These are phyloP conservation scores for Noctua janthina DNA, from an alignment of 2,888 invertebrate genomes.

Conservation along the genomic window DNA sequence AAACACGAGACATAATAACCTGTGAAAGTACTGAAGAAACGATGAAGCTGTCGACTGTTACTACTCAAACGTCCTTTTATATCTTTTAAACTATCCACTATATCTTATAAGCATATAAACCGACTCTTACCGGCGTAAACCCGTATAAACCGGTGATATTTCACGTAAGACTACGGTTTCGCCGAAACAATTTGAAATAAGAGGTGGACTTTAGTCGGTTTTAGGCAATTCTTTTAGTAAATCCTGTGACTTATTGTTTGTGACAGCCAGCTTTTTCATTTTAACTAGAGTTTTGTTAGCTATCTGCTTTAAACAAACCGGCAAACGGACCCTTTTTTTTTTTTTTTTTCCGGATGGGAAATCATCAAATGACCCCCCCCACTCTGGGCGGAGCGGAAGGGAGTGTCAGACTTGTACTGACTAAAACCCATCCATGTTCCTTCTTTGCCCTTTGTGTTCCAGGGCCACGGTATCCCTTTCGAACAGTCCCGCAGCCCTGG, in stretches of 20 bases:
- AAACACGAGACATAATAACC: no score
- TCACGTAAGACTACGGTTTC: constrained; percentile 11
- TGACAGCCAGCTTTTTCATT: background rate
- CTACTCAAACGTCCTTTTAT: background rate
- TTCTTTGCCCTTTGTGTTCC: no score
- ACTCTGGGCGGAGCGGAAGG: no score
- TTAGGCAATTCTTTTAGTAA: constrained; percentile 32
- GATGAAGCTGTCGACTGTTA: background rate
- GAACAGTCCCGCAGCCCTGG: no score
- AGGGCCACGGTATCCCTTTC: no score
- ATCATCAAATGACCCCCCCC: no score
- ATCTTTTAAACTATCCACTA: background rate
- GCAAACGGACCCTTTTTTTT: no score
- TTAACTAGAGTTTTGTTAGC: background rate
- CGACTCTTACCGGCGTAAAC: constrained; percentile 13
- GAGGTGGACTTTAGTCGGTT: background rate
- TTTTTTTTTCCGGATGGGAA: no score
- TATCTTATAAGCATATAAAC: constrained; percentile 28
- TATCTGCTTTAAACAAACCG: background rate
- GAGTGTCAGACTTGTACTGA: no score
- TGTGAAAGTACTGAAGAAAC: background rate
- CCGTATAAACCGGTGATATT: constrained; percentile 43
- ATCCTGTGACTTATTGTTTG: constrained; percentile 14
- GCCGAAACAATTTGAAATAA: constrained; percentile 23
- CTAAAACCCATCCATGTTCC: no score